phyloP scores from a whole-genome alignment of 2,888 invertebrate genomes.

The Polia nebulosa region DNA sequence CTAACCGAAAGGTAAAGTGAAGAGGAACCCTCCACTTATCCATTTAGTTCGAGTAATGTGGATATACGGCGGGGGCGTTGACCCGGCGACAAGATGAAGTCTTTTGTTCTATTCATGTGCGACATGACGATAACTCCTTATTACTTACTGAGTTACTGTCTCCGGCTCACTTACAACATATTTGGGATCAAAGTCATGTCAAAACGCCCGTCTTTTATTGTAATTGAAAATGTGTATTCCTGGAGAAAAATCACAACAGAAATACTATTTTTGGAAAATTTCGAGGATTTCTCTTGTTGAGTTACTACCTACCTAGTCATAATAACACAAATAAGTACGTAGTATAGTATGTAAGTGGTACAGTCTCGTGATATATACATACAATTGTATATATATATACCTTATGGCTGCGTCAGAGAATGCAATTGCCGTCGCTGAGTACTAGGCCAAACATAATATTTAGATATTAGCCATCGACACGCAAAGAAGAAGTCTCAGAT shows the following conservation, averaged over 20 bases:
- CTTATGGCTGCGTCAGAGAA: too few species aligned
- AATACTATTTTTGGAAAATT: neutral
- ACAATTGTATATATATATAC: too few species aligned
- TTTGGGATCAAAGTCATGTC: slow-evolving; percentile 12
- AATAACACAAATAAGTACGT: too few species aligned
- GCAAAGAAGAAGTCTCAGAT: too few species aligned
- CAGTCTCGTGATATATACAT: too few species aligned
- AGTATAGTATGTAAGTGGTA: too few species aligned
- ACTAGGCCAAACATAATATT: too few species aligned
- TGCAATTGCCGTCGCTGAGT: too few species aligned
- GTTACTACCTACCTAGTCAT: too few species aligned
- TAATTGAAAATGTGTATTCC: neutral
- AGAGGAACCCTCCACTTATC: neutral
- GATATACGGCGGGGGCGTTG: slow-evolving; percentile 10
- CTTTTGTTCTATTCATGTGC: slow-evolving; percentile 19
- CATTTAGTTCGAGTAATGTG: slow-evolving; percentile 17
- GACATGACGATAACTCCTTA: slow-evolving; percentile 16
- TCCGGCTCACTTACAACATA: neutral
- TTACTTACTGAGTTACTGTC: slow-evolving; percentile 4
- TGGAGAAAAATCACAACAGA: neutral
- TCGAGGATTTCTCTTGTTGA: too few species aligned
- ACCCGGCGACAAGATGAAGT: slow-evolving; percentile 13
- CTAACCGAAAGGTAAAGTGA: slow-evolving; percentile 9
- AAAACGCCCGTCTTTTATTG: neutral
- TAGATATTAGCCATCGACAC: too few species aligned